Evolutionary conservation across 1,140 invertebrate genomes (phyloP), one percentile per base, ranked within the genome.

Genomic region (Pachypeltis micranthus): DNA sequence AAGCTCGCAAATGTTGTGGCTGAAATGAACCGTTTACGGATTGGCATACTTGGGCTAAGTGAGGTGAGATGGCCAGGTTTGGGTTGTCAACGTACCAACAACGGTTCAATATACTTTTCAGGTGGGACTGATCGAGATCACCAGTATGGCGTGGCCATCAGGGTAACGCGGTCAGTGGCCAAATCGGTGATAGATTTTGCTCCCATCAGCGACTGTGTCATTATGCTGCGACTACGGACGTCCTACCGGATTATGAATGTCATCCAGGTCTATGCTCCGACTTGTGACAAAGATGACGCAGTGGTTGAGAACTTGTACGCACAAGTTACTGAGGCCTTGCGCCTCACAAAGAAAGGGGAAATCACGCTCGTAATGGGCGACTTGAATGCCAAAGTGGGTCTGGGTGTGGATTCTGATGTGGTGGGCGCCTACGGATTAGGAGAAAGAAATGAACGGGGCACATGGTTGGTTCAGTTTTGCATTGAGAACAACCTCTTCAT

Each of bases 1-100:
- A 69, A 67, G 56, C 61, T 67, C 57, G 28, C 65, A 27, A 60
- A 68, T 61, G 47, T 65, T 19, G 54, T 56, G 4, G 21, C 59
- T n/a, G 63, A 68, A 67, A 68, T 64, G 61, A 55, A 51, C 44
- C 66, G 61, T 63, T 24, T 64, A 24, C 66, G 65, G n/a, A 62
- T 69, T 44, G 44, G 63, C 19, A 66, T 66, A 28, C 28, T 65
- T 3, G 66, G 62, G 12, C 28, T 68, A 29, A 66, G 65, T 65
- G 65, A 69, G 64, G 39, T 66, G 58, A 63, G 63, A 64, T 66
- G 61, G 67, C 62, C 58, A 64, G 65, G 61, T 16, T 29, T 24
- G 4, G 64, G 65, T 19, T 14, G 26, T 31, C 51, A 54, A 14
- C 25, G 31, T 16, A 66, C 31, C 27, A 51, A 44, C 27, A 39